Evolutionary conservation across 2,797 vertebrate genomes (phyloP).

Genomic region (Melanotaenia trifasciata): DNA sequence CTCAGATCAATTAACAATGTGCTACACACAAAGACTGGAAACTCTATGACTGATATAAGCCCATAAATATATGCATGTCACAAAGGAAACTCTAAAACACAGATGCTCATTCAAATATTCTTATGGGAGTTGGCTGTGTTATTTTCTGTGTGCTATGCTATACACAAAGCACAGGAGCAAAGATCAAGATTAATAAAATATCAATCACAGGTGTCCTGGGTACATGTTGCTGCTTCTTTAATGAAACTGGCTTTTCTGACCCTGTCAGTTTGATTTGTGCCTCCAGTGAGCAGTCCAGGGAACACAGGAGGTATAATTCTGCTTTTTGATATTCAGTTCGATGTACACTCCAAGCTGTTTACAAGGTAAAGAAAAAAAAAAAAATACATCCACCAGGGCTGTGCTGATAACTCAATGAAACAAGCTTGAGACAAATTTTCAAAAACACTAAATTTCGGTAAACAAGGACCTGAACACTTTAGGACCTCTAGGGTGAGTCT

Average conservation of each 20-base stretch:
- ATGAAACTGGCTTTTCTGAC: constrained; percentile 47
- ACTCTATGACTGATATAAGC: constrained; percentile 29
- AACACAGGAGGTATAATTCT: constrained; percentile 26
- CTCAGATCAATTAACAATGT: constrained; percentile 70
- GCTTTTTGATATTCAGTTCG: constrained; percentile 44
- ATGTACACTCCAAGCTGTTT: constrained; percentile 44
- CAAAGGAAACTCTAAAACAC: constrained; percentile 39
- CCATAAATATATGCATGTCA: constrained; percentile 45
- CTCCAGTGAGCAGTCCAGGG: constrained; percentile 22
- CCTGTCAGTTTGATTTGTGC: constrained; percentile 49
- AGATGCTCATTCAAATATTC: constrained; percentile 37
- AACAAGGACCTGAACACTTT: background rate
- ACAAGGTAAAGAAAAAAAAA: constrained; percentile 17
- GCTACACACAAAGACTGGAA: constrained; percentile 41
- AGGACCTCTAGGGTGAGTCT: background rate
- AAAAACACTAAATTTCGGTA: constrained; percentile 4
- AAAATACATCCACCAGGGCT: background rate
- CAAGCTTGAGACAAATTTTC: constrained; percentile 18
- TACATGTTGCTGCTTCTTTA: constrained; percentile 49
- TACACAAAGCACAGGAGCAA: constrained; percentile 23
- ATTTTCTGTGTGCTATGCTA: constrained; percentile 8
- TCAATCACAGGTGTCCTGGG: constrained; percentile 42
- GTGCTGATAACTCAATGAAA: constrained; percentile 10
- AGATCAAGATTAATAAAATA: constrained; percentile 61
- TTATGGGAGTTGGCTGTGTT: background rate